Evolutionary conservation across 2,113 vertebrate species (phyloP).

Genomic region (Synchiropus splendidus): DNA sequence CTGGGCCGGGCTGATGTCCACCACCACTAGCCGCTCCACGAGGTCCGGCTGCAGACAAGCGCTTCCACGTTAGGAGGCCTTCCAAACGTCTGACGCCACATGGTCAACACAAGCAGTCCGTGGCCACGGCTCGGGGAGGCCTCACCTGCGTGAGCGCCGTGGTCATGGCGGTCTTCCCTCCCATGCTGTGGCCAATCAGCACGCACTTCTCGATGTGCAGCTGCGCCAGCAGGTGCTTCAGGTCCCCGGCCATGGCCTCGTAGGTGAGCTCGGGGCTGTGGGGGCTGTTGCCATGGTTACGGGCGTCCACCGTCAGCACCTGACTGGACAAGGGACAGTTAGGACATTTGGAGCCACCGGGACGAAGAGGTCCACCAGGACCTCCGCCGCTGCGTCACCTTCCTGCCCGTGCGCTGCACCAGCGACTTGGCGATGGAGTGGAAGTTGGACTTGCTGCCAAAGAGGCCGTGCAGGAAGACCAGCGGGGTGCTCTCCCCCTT

Average conservation of each 20-base stretch:
- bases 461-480: conserved; percentile 86
- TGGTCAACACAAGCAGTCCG: no score
- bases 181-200: conserved; percentile 94
- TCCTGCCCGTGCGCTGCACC: conserved; percentile 75
- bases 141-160: conserved; percentile 77
- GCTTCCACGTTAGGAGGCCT: no score
- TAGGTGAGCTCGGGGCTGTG: conserved; percentile 78
- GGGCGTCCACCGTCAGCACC: conserved; percentile 89
- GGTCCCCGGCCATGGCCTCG: conserved; percentile 77
- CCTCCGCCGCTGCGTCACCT: conserved; percentile 67
- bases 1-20: conserved; percentile 78
- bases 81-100: no score
- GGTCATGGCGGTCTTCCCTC: conserved; percentile 91
- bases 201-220: conserved; percentile 77
- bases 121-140: no score
- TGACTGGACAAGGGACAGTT: conserved; percentile 64
- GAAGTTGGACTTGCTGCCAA: conserved; percentile 85
- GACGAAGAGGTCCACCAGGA: neutral
- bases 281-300: conserved; percentile 87
- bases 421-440: conserved; percentile 77
- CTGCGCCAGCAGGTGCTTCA: conserved; percentile 73
- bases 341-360: conserved; percentile 56
- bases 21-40: conserved; percentile 80
- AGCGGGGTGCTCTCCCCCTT: conserved; percentile 66
- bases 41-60: conserved; percentile 74